Percentiles rank a stretch among this genome's conserved stretches.
phyloP scores from a whole-genome alignment of 2,888 invertebrate species.

The Willowsia nigromaculata region DNA sequence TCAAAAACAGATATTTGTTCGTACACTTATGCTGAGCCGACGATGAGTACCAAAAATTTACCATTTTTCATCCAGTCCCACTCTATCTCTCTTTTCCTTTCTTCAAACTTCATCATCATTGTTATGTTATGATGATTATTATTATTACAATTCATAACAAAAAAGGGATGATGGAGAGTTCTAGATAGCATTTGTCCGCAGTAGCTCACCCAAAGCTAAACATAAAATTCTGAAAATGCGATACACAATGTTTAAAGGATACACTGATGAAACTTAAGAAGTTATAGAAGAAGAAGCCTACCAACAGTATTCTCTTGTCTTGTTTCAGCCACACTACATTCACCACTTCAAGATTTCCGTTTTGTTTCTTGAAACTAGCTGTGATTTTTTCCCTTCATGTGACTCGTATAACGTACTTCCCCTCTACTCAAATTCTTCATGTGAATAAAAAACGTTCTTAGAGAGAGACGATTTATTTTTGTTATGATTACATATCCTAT shows the following conservation, averaged over 20 bases:
- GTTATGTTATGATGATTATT: slow-evolving; percentile 27
- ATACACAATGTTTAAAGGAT: background rate
- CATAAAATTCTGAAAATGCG: background rate
- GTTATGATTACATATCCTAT: slow-evolving; percentile 39
- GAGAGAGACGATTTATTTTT: slow-evolving; percentile 46
- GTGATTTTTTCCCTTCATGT: slow-evolving; percentile 16
- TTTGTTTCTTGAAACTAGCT: slow-evolving; percentile 27
- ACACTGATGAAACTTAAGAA: slow-evolving; percentile 27
- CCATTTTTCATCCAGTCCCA: slow-evolving; percentile 10
- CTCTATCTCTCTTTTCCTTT: background rate
- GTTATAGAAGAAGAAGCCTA: slow-evolving; percentile 26
- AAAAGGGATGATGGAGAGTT: slow-evolving; percentile 34
- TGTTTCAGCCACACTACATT: background rate
- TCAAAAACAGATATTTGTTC: slow-evolving; percentile 14
- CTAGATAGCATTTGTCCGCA: slow-evolving; percentile 21
- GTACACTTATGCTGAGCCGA: background rate
- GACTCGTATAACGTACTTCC: slow-evolving; percentile 42
- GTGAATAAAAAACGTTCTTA: slow-evolving; percentile 18
- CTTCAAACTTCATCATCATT: slow-evolving; percentile 29
- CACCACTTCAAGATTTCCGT: slow-evolving; percentile 50
- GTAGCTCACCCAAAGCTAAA: background rate
- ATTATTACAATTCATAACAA: slow-evolving; percentile 46
- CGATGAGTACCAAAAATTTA: slow-evolving; percentile 5
- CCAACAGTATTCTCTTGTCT: background rate
- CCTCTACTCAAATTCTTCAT: slow-evolving; percentile 26